phyloP scores from a whole-genome alignment of 1,140 invertebrate species.

The Calliopsis andreniformis region DNA sequence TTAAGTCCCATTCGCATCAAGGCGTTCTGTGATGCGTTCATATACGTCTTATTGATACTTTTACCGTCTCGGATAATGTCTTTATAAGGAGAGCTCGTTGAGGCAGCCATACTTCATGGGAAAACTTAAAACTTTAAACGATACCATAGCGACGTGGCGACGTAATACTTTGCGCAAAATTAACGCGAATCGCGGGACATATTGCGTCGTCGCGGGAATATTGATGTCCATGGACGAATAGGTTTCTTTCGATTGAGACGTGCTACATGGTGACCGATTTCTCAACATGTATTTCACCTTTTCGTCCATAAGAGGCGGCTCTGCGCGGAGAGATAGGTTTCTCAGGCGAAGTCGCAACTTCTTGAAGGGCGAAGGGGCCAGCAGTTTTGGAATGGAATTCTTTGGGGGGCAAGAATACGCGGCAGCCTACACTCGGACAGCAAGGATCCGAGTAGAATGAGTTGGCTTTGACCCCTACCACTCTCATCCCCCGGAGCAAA shows the following conservation, averaged over 20 bases:
- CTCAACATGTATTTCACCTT: conserved; percentile 48
- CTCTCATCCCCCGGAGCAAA: conserved; percentile 60
- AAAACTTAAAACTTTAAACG: conserved; percentile 4
- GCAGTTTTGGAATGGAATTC: conserved; percentile 58
- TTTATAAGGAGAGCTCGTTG: background rate
- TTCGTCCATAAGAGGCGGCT: conserved; percentile 33
- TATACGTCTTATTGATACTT: conserved; percentile 38
- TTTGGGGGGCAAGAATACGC: conserved; percentile 63
- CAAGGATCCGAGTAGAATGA: conserved; percentile 53
- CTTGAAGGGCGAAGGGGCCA: conserved; percentile 12
- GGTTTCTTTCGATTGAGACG: too few species aligned
- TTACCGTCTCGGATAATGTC: conserved; percentile 8
- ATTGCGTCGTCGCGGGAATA: background rate
- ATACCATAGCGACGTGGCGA: background rate
- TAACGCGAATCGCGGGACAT: conserved; percentile 12
- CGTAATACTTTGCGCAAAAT: conserved; percentile 9
- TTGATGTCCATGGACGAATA: too few species aligned
- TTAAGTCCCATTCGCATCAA: background rate
- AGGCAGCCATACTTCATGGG: background rate
- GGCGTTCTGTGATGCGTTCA: background rate
- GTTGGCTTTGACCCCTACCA: conserved; percentile 61
- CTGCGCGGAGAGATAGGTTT: conserved; percentile 8
- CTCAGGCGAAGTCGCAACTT: conserved; percentile 33
- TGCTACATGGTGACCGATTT: too few species aligned
- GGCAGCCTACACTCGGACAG: conserved; percentile 56